phyloP scores from a whole-genome alignment of 1,140 invertebrate genomes.

The Lasioglossum albipes region DNA sequence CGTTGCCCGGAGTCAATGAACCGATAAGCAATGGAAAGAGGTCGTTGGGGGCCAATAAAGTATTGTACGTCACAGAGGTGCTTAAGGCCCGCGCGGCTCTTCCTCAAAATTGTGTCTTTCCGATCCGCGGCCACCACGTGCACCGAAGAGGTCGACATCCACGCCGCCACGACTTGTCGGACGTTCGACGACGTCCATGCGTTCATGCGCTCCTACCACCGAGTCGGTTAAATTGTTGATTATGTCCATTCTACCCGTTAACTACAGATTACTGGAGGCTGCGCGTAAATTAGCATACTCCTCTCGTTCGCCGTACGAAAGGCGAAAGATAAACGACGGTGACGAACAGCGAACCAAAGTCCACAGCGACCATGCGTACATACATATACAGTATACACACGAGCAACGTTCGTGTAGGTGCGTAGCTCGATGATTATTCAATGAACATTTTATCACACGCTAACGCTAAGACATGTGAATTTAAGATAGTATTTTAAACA shows the following conservation, averaged over 20 bases:
- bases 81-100: conserved; percentile 79
- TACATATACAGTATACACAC: too few species aligned
- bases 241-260: conserved; percentile 79
- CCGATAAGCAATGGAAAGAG: conserved; percentile 75
- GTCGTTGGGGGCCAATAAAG: conserved; percentile 73
- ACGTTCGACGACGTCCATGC: too few species aligned
- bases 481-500: background rate
- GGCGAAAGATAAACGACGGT: conserved; percentile 8
- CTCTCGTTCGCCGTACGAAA: conserved; percentile 6
- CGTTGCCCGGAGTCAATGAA: conserved; percentile 60
- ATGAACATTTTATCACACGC: background rate
- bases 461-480: background rate
- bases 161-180: background rate
- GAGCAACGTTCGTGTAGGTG: background rate
- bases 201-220: conserved; percentile 64
- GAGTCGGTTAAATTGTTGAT: conserved; percentile 79
- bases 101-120: conserved; percentile 81
- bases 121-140: conserved; percentile 76
- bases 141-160: conserved; percentile 32
- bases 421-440: background rate
- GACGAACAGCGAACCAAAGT: background rate
- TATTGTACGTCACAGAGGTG: conserved; percentile 73
- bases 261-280: conserved; percentile 61
- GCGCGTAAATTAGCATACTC: conserved; percentile 60
- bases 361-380: background rate